Evolutionary conservation across 2,113 vertebrate species (phyloP).

Genomic region (Microtus richardsoni): DNA sequence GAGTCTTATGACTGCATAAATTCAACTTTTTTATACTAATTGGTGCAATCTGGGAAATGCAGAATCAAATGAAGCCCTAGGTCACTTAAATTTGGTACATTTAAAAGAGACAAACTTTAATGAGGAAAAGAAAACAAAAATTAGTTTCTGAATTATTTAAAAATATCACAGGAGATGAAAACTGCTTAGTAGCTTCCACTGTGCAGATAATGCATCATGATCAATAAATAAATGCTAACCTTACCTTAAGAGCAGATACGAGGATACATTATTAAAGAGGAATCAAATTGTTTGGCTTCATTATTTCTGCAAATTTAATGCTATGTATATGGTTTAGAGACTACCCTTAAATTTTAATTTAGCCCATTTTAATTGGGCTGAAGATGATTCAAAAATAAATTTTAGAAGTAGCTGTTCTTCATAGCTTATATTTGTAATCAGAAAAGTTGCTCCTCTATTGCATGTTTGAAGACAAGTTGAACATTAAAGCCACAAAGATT

Average conservation of each 20-base stretch:
- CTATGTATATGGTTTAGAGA: constrained; percentile 64
- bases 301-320: constrained; percentile 85
- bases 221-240: constrained; percentile 86
- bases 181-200: constrained; percentile 84
- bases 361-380: constrained; percentile 71
- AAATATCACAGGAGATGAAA: constrained; percentile 84
- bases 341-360: constrained; percentile 81
- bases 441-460: not conserved
- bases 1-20: not conserved
- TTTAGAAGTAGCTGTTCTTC: constrained; percentile 50
- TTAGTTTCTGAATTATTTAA: constrained; percentile 88
- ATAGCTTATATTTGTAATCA: constrained; percentile 63
- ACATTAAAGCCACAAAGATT: not conserved
- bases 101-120: constrained; percentile 79
- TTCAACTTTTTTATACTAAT: not conserved
- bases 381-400: constrained; percentile 63
- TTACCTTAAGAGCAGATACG: constrained; percentile 84
- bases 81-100: constrained; percentile 70
- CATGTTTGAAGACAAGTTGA: not conserved
- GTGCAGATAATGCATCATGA: constrained; percentile 86
- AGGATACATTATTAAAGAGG: constrained; percentile 87
- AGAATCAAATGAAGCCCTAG: constrained; percentile 37
- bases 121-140: constrained; percentile 79
- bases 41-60: not conserved
- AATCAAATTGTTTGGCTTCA: constrained; percentile 84